These are phyloP conservation scores for Arremon aurantiirostris DNA, from an alignment of 2,797 vertebrate species.

Conservation along the genomic window DNA sequence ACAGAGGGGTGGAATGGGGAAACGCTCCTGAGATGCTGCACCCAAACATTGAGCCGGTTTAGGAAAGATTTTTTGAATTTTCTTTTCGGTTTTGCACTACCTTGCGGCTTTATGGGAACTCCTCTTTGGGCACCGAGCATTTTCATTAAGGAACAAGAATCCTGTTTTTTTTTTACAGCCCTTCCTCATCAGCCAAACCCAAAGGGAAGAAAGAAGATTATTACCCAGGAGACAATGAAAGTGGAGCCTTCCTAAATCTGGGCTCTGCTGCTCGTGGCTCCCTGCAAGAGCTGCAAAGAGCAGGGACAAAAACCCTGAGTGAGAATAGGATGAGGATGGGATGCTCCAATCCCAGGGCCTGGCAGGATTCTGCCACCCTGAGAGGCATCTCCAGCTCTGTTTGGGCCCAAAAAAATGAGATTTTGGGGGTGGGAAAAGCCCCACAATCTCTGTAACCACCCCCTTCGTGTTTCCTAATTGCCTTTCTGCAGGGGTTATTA, in stretches of 20 bases:
- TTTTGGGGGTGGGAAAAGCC: neutral
- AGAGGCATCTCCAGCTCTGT: neutral
- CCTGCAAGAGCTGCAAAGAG: neutral
- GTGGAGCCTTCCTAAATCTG: neutral
- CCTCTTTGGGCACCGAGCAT: fast-evolving
- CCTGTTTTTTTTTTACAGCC: neutral
- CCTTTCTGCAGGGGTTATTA: conserved; percentile 27
- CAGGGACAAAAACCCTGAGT: neutral
- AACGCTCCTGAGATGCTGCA: neutral
- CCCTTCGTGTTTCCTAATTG: conserved; percentile 24
- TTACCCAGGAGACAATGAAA: neutral
- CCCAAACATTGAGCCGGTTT: neutral
- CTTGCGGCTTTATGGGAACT: neutral
- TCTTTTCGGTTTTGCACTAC: neutral
- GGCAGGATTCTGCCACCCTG: neutral
- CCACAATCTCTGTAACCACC: neutral
- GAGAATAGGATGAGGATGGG: neutral
- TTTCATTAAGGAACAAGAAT: conserved; percentile 53
- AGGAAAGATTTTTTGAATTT: neutral
- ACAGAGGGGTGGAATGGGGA: neutral
- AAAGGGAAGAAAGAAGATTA: neutral
- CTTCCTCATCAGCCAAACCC: conserved; percentile 30
- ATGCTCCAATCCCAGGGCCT: neutral
- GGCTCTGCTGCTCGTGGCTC: neutral
- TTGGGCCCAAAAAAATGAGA: neutral